Evolutionary conservation across 2,113 vertebrate genomes (phyloP).

Genomic region (Dinomys branickii): DNA sequence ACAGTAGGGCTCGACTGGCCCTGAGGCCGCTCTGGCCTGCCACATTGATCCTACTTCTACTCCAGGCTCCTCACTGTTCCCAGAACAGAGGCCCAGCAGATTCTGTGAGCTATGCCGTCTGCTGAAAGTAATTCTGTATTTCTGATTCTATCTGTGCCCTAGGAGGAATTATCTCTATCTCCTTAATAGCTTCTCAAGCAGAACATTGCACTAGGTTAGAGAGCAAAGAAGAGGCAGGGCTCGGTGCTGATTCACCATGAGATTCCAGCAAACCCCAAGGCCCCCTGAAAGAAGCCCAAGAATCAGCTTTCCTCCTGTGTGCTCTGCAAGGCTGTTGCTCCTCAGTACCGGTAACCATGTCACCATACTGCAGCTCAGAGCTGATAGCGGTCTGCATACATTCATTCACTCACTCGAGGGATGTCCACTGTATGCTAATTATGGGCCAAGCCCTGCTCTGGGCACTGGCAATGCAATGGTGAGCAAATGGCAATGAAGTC

Average conservation of each 20-base stretch:
- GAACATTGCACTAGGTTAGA: slow-evolving; percentile 61
- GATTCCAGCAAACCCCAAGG: neutral
- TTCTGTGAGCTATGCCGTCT: neutral
- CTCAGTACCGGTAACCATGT: neutral
- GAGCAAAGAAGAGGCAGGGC: slow-evolving; percentile 6
- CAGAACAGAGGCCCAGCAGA: neutral
- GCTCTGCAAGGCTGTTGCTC: neutral
- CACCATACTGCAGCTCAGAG: accelerated
- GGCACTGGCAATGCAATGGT: too few species aligned
- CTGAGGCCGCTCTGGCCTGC: too few species aligned
- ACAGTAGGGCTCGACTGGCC: neutral
- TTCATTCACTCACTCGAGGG: neutral
- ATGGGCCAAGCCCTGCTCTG: neutral
- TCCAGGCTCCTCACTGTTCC: neutral
- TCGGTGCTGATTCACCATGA: neutral
- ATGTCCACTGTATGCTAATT: neutral
- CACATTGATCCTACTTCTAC: too few species aligned
- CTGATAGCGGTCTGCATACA: neutral
- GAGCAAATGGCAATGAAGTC: accelerated
- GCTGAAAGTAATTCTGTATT: neutral
- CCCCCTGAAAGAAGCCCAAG: neutral
- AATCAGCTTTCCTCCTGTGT: neutral
- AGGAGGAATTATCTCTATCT: slow-evolving; percentile 66
- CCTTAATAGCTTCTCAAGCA: slow-evolving; percentile 73
- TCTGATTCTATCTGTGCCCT: slow-evolving; percentile 69